phyloP scores from a whole-genome alignment of 1,140 invertebrate genomes.

The Drosophila busckii region DNA sequence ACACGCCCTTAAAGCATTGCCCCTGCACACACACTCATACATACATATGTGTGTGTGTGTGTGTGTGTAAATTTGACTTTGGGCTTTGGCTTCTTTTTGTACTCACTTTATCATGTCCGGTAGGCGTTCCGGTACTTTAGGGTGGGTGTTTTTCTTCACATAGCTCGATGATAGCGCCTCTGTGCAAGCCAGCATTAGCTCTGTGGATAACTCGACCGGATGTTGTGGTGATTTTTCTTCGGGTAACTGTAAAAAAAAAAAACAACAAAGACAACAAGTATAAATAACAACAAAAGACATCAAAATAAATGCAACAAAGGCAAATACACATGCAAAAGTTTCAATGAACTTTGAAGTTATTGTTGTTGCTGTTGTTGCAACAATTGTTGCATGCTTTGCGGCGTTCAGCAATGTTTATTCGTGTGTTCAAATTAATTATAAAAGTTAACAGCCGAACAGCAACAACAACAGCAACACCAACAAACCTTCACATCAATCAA shows the following conservation, averaged over 20 bases:
- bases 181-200: slow-evolving; percentile 78
- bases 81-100: slow-evolving; percentile 30
- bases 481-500: slow-evolving; percentile 60
- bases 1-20: slow-evolving; percentile 16
- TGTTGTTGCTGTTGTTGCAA: slow-evolving; percentile 10
- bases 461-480: slow-evolving; percentile 1
- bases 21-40: slow-evolving; percentile 2
- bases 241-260: slow-evolving; percentile 63
- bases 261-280: slow-evolving; percentile 6
- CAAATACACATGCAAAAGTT: slow-evolving; percentile 10
- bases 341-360: slow-evolving; percentile 2
- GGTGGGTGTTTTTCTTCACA: slow-evolving; percentile 74
- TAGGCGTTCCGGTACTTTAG: slow-evolving; percentile 78
- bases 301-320: neutral
- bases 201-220: slow-evolving; percentile 78
- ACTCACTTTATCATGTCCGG: slow-evolving; percentile 79
- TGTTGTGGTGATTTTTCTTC: slow-evolving; percentile 78
- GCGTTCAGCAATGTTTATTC: slow-evolving; percentile 31
- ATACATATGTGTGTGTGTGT: neutral
- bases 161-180: slow-evolving; percentile 76
- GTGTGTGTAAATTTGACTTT: slow-evolving; percentile 22
- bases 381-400: slow-evolving; percentile 70
- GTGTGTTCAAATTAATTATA: slow-evolving; percentile 64
- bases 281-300: neutral
- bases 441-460: slow-evolving; percentile 46